Conservation (phyloP, 2,888 invertebrate species). For the Meiosimyza platycephala region DNA sequence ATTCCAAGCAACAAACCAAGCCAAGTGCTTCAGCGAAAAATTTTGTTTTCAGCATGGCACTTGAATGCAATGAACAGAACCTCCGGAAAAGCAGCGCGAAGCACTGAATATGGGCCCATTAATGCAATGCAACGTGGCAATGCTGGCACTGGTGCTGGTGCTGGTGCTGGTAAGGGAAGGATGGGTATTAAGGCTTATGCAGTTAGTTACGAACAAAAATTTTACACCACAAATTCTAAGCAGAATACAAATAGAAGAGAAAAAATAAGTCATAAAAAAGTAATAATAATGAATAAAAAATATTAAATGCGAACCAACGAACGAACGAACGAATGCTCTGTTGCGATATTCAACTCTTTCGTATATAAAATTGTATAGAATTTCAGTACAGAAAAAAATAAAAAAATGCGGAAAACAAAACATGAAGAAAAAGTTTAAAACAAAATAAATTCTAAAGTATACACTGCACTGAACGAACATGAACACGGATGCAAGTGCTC, state of each 20-base stretch:
- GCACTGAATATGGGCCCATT: background rate
- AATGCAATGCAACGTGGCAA: background rate
- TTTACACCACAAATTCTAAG: background rate
- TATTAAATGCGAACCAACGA: constrained; percentile 24
- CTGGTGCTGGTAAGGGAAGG: background rate
- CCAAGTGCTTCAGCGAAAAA: constrained; percentile 24
- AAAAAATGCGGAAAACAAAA: background rate
- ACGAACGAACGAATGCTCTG: constrained; percentile 6
- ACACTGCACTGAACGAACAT: constrained; percentile 14
- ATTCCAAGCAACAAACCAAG: constrained; percentile 23
- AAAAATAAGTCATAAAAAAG: background rate
- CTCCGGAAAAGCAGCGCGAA: background rate
- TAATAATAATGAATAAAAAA: background rate
- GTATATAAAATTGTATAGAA: constrained; percentile 38
- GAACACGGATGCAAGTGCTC: constrained; percentile 22
- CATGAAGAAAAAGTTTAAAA: constrained; percentile 25
- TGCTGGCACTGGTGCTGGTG: background rate
- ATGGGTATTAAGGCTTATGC: background rate
- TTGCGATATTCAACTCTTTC: constrained; percentile 28
- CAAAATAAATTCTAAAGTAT: constrained; percentile 36
- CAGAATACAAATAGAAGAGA: too few species aligned
- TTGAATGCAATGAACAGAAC: constrained; percentile 28
- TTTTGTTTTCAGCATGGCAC: constrained; percentile 33
- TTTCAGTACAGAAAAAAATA: constrained; percentile 20
- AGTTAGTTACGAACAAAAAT: background rate